Conservation (phyloP, 2,797 vertebrate genomes). For the Macropodus opercularis region DNA sequence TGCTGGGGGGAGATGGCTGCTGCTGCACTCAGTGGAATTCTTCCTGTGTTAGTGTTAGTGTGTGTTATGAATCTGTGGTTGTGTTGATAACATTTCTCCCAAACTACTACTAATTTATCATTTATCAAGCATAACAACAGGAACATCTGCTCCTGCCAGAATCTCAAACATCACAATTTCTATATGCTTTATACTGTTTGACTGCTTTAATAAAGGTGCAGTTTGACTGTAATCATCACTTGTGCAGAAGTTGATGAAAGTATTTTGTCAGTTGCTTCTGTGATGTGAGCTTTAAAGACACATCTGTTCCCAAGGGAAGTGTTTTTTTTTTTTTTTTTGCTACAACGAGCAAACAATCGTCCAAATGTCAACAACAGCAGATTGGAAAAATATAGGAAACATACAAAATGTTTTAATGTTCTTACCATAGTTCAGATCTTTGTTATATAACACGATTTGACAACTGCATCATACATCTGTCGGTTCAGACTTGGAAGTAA, state of each 20-base stretch:
- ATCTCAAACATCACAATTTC: background rate
- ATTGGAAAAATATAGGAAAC: background rate
- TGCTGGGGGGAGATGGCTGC: constrained; percentile 65
- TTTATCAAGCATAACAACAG: background rate
- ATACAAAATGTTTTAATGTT: too few relatives aligned
- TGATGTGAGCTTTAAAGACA: background rate
- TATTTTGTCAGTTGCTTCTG: background rate
- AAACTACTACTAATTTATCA: background rate
- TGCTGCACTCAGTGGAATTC: constrained; percentile 75
- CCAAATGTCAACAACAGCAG: background rate
- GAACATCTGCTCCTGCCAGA: background rate
- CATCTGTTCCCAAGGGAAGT: background rate
- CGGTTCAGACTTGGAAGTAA: background rate
- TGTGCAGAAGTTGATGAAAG: background rate
- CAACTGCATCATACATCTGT: background rate
- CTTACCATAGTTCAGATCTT: too few relatives aligned
- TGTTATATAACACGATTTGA: background rate
- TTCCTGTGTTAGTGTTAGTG: constrained; percentile 28
- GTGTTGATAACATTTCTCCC: background rate
- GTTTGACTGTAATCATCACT: background rate
- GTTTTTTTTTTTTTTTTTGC: background rate
- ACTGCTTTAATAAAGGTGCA: background rate
- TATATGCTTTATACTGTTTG: background rate
- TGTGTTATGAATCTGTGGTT: constrained; percentile 1
- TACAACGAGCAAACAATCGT: background rate